Percentiles rank a stretch among this genome's conserved stretches.
Conservation (phyloP, 1,140 invertebrate genomes). For the Brachystomella parvula region DNA sequence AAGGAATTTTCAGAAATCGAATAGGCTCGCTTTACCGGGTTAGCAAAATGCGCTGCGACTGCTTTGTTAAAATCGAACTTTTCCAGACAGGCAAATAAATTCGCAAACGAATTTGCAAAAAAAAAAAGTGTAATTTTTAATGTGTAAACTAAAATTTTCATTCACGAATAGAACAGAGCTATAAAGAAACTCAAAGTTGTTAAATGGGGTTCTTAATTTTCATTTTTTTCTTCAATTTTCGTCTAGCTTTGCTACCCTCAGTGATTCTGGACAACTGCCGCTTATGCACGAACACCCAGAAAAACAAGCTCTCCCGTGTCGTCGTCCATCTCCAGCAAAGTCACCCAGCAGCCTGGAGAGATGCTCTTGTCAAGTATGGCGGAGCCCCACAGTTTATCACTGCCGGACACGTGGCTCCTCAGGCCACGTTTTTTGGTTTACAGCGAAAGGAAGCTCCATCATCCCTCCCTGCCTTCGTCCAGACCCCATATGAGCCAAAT, state of each 20-base stretch:
- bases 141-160: too few relatives aligned
- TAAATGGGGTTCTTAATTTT: too few relatives aligned
- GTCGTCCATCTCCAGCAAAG: conserved; percentile 26
- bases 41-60: background rate
- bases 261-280: conserved; percentile 30
- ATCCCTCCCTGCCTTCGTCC: background rate
- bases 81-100: background rate
- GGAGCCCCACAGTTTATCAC: conserved; percentile 24
- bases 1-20: too few relatives aligned
- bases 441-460: background rate
- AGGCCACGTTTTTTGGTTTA: conserved; percentile 12
- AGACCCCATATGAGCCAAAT: conserved; percentile 9
- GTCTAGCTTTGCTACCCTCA: conserved; percentile 21
- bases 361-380: conserved; percentile 25
- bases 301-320: conserved; percentile 15
- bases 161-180: too few relatives aligned
- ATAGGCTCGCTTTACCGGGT: background rate
- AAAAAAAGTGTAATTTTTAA: too few relatives aligned
- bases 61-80: background rate
- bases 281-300: conserved; percentile 20
- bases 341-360: conserved; percentile 24
- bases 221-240: conserved; percentile 4
- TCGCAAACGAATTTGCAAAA: too few relatives aligned
- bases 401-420: conserved; percentile 21
- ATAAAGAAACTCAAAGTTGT: too few relatives aligned